Base-by-base conservation (phyloP, 2,113 vertebrate genomes). In the Oncorhynchus mykiss region DNA sequence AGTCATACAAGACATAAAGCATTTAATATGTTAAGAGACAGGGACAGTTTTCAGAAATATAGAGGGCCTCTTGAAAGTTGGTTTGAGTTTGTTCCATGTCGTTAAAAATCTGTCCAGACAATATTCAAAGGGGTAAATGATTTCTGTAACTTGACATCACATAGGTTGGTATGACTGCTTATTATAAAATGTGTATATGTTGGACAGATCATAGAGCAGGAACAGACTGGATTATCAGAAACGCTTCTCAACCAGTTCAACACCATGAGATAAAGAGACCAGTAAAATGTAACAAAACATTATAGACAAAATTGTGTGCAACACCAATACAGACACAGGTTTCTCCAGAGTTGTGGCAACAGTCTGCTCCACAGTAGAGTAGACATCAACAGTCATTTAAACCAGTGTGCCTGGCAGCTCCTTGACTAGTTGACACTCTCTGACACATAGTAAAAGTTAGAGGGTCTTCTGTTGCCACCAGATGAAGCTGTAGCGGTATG, bases 181-280 rank as follows among this genome's bases (percentile, higher is more conserved):
- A 8, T 62, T 62, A 22, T 4, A 22, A 62, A 9, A 14, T 54
- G 5, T 18, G 13, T 5, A 62, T 62, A 82, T 16, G 60, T 65
- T 65, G 80, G 54, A 29, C 70, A 81, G 85, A 77, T 18, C 75
- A 86, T 78, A 83, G 78, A 77, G 85, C 78, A 88, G 85, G 71
- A 86, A 79, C 74, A 82, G 75, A 71, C 79, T 54, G 69, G 48
- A 45, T 62, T n/a, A 11, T 5, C n/a, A 16, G 59, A 62, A 62
- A 62, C 3, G 59, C 18, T 24, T 62, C n/a, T n/a, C 20, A 22
- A 62, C 16, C 6, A 60, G n/a, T 62, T 22, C 59, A 62, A 62
- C 7, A 22, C 3, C 20, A 62, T 62, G 59, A 57, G 54, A 62
- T 8, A 62, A 22, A 24, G 59, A 62, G 20, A 62, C 51, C 5